phyloP scores from a whole-genome alignment of 2,113 vertebrate genomes.

The Callorhinus ursinus region DNA sequence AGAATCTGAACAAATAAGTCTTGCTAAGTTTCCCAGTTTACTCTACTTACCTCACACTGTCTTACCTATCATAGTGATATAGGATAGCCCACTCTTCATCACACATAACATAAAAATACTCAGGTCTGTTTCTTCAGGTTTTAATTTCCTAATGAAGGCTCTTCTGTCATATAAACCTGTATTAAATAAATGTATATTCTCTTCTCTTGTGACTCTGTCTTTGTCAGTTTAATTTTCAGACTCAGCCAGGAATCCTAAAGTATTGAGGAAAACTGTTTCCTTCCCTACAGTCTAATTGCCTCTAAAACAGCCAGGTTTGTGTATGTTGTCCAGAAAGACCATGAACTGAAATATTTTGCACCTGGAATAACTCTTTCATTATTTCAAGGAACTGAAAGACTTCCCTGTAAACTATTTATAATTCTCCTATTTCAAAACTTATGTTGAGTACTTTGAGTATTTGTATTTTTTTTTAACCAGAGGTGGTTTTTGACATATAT shows the following conservation, averaged over 20 bases:
- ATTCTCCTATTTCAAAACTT: background rate
- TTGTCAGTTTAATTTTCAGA: conserved; percentile 12
- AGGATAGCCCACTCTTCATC: background rate
- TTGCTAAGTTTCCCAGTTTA: background rate
- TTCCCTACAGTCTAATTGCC: background rate
- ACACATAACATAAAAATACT: background rate
- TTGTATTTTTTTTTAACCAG: background rate
- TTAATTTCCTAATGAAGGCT: background rate
- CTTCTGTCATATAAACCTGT: background rate
- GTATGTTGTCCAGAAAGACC: background rate
- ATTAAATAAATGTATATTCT: background rate
- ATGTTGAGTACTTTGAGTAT: background rate
- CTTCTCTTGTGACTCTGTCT: background rate
- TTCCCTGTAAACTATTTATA: background rate
- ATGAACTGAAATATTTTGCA: background rate
- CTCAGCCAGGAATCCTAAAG: background rate
- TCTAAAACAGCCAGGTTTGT: background rate
- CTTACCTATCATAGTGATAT: background rate
- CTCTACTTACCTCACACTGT: background rate
- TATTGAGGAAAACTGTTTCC: background rate
- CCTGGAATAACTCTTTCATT: background rate
- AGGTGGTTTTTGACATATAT: background rate
- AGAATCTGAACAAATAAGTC: background rate
- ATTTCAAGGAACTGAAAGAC: background rate
- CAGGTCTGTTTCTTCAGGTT: background rate